Evolutionary conservation across 2,113 vertebrate genomes (phyloP), one percentile per base, ranked within the genome.

Genomic region (Tichodroma muraria): DNA sequence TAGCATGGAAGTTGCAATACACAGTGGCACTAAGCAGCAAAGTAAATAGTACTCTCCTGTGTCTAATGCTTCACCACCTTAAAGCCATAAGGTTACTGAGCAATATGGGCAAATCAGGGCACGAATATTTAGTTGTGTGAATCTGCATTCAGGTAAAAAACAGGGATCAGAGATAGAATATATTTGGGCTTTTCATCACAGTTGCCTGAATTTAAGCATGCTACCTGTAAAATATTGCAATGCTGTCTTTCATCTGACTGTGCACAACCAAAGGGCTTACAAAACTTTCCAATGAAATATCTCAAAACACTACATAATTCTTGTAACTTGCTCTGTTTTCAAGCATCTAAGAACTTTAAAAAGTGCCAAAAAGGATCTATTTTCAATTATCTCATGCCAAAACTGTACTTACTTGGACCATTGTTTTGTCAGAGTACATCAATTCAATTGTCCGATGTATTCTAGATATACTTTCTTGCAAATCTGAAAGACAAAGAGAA

Each of bases 401-500:
- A 85, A 78, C 31, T 50, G 50, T 96, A 98, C 98, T 98, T 96
- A 99, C 99, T 97, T 99, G 99, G 96, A 99, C 98, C 99, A 99
- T 99, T 80, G 98, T 98, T 98, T 99, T 99, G 97, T 99, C 99
- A 23, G 99, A 98, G 96, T 99, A 99, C 99, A 99, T 99, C 60
- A 99, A 94, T 31, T 99, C 99, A 90, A 99, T 99, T 90, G 99
- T 99, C 96, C 99, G 98, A 97, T 99, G 99, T 97, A 99, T 99
- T 97, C 99, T 98, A 71, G 98, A 98, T 97, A 99, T 99, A 85
- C 99, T 99, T 95, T 99, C 99, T 97, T 99, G 99, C 68, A 99
- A 98, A 97, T 99, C 99, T 99, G 96, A 60, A 78, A 78, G 61
- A 30, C 93, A 35, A 87, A 23, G 66, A 65, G 73, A 72, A 90